Conservation (phyloP, 2,888 invertebrate species). For the Therioaphis trifolii region DNA sequence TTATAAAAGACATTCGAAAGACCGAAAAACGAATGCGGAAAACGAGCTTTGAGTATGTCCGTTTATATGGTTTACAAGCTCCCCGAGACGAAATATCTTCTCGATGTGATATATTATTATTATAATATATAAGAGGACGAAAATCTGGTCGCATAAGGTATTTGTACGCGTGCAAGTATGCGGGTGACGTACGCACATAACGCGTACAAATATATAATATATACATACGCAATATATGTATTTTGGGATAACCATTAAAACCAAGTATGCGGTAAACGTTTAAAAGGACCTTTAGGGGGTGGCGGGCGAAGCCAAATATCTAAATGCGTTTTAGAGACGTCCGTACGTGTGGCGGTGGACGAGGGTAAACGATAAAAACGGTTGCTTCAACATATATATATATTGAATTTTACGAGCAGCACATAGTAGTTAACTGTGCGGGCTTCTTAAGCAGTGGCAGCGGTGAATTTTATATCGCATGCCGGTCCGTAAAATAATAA, state of each 20-base stretch:
- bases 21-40: background rate
- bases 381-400: background rate
- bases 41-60: background rate
- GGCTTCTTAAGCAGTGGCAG: background rate
- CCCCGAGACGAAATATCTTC: background rate
- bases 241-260: slow-evolving; percentile 44
- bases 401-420: slow-evolving; percentile 29
- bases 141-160: background rate
- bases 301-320: slow-evolving; percentile 5
- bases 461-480: slow-evolving; percentile 37
- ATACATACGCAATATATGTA: background rate
- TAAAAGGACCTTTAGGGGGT: slow-evolving; percentile 6
- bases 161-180: background rate
- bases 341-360: background rate
- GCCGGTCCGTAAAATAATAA: background rate
- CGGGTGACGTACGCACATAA: background rate
- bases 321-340: slow-evolving; percentile 13
- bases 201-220: background rate
- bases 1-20: background rate
- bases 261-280: slow-evolving; percentile 42
- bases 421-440: slow-evolving; percentile 38
- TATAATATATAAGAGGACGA: background rate
- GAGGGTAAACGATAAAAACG: slow-evolving; percentile 38
- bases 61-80: background rate
- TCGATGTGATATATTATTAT: background rate